A percentile compares a stretch with the other conserved stretches of the same genome.
These are phyloP conservation scores for Pelecanus crispus DNA, from an alignment of 2,113 vertebrate species.

Conservation along the genomic window DNA sequence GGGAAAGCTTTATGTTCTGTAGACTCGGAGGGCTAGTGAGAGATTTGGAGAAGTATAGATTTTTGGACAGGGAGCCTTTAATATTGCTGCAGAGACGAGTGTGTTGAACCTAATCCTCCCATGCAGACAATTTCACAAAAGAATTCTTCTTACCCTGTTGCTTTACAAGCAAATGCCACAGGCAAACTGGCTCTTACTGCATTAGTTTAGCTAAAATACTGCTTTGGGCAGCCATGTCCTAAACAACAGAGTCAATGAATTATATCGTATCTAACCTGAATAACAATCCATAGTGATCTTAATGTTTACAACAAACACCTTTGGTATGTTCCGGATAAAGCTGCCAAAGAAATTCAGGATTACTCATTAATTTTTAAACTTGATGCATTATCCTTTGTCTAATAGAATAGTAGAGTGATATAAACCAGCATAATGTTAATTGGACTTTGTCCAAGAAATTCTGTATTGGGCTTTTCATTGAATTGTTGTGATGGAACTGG, in stretches of 20 bases:
- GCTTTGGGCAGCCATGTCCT: not conserved
- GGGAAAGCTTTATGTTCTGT: not conserved
- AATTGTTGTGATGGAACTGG: not conserved
- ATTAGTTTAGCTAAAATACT: not conserved
- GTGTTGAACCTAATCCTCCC: not conserved
- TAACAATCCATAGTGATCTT: not conserved
- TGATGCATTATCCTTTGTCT: not conserved
- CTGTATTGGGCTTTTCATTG: not conserved
- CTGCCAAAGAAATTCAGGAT: not conserved
- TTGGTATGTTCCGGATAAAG: not conserved
- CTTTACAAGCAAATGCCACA: not conserved
- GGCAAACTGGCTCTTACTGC: not conserved
- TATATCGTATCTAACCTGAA: not conserved
- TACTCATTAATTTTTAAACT: not conserved
- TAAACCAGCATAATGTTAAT: not conserved
- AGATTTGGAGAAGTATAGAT: not conserved
- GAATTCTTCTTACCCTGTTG: not conserved
- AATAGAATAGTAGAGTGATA: not conserved
- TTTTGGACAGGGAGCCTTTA: not conserved
- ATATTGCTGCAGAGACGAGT: not conserved
- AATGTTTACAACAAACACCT: not conserved
- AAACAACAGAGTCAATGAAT: not conserved
- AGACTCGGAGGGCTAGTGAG: not conserved
- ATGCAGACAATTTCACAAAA: not conserved
- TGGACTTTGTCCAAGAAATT: not conserved